A percentile compares a stretch with the other conserved stretches of the same genome.
These are phyloP conservation scores for Amphiura filiformis DNA, from an alignment of 35 echinoderm and acorn worm genomes.

Conservation along the genomic window DNA sequence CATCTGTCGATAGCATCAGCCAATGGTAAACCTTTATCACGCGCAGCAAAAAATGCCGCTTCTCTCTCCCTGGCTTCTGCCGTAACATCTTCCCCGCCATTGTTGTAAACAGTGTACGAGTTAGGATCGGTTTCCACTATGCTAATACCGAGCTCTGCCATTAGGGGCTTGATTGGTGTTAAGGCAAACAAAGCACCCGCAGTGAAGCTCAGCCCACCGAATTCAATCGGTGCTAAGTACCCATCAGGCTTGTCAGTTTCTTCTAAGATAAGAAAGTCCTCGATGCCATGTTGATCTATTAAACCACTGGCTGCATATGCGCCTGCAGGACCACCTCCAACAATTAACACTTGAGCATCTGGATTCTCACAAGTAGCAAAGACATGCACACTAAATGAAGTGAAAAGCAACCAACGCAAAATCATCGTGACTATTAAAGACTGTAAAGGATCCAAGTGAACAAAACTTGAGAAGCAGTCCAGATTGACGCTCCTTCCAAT, in stretches of 20 bases:
- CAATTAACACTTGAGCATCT: conserved; percentile 20
- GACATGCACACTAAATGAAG: no score
- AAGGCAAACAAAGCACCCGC: not conserved
- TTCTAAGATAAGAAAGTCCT: conserved; percentile 52
- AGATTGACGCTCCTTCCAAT: no score
- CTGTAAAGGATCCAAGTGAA: no score
- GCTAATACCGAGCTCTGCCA: not conserved
- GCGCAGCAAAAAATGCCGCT: not conserved
- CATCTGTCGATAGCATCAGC: not conserved
- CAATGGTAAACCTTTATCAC: not conserved
- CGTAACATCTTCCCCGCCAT: not conserved
- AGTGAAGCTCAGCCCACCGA: not conserved
- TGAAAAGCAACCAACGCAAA: no score
- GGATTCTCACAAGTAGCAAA: no score
- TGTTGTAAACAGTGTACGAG: not conserved
- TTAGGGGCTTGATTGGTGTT: not conserved
- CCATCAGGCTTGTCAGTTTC: conserved; percentile 5
- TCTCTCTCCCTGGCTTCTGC: not conserved
- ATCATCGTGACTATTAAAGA: no score
- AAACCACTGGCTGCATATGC: conserved; percentile 18
- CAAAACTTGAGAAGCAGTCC: no score
- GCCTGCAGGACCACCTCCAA: conserved; percentile 33
- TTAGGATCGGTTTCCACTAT: not conserved
- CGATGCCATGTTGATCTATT: conserved; percentile 10
- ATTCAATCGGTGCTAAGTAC: not conserved